Percentiles rank a stretch among this genome's conserved stretches.
These are phyloP conservation scores for Selenia dentaria DNA, from an alignment of 2,888 invertebrate genomes.

Conservation along the genomic window DNA sequence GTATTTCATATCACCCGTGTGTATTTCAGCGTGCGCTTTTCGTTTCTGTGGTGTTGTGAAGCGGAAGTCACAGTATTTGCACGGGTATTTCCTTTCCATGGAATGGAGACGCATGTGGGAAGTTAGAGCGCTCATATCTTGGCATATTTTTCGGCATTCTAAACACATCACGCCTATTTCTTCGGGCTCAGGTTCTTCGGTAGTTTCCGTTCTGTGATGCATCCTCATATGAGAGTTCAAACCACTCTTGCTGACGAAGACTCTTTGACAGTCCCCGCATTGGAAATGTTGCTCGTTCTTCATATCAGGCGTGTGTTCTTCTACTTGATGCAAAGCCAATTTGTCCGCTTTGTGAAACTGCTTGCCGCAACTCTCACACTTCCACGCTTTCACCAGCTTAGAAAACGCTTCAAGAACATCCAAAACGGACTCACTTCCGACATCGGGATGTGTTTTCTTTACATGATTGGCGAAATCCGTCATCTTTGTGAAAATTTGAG, in stretches of 20 bases:
- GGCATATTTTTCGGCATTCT: constrained; percentile 74
- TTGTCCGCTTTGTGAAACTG: constrained; percentile 76
- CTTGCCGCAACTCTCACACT: constrained; percentile 72
- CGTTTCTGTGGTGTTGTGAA: constrained; percentile 72
- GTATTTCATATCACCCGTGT: constrained; percentile 77
- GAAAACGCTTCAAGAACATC: constrained; percentile 74
- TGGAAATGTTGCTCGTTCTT: constrained; percentile 66
- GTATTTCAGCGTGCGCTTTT: constrained; percentile 67
- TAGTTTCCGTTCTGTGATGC: constrained; percentile 59
- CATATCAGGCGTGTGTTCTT: constrained; percentile 64
- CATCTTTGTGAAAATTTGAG: constrained; percentile 61
- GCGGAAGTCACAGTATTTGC: constrained; percentile 76
- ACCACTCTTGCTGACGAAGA: constrained; percentile 70
- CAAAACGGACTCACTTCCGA: constrained; percentile 67
- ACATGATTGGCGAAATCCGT: constrained; percentile 71
- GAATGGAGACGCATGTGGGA: constrained; percentile 76
- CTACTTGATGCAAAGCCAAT: constrained; percentile 68
- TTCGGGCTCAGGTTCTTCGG: constrained; percentile 52
- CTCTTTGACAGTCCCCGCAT: constrained; percentile 69
- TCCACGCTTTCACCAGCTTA: constrained; percentile 73
- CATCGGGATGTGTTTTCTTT: constrained; percentile 66
- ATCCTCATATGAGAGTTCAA: constrained; percentile 68
- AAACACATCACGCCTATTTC: constrained; percentile 69
- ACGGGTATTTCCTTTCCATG: constrained; percentile 67
- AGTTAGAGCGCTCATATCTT: constrained; percentile 63